Evolutionary conservation across 2,888 invertebrate genomes (phyloP).

Genomic region (Calameuta pallipes): DNA sequence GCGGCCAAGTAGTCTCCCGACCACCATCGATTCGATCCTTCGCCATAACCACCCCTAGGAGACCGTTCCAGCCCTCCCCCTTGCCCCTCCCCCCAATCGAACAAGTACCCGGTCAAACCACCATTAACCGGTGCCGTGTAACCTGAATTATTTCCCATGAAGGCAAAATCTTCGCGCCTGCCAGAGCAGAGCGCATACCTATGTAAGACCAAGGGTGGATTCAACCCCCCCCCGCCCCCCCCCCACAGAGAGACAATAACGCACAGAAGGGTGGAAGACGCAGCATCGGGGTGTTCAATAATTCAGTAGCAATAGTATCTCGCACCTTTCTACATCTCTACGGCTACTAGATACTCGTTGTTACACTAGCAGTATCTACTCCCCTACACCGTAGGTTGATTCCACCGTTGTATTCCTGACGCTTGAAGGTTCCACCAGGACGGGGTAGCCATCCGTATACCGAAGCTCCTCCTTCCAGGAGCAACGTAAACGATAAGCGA

Average conservation of each 20-base stretch:
- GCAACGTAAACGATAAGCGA: conserved; percentile 45
- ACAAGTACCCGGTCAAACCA: conserved; percentile 37
- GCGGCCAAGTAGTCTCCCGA: conserved; percentile 17
- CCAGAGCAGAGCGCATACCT: no score
- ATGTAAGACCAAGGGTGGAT: no score
- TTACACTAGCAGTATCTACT: no score
- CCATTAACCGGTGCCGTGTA: conserved; percentile 42
- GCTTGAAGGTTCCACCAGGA: conserved; percentile 23
- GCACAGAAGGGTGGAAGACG: conserved; percentile 14
- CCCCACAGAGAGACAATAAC: conserved; percentile 37
- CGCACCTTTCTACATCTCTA: conserved; percentile 4
- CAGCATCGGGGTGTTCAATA: conserved; percentile 54
- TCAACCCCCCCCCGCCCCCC: background rate
- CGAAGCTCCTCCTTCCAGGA: background rate
- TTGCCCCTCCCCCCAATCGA: background rate
- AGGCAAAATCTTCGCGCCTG: no score
- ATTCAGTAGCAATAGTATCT: conserved; percentile 47
- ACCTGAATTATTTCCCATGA: conserved; percentile 38
- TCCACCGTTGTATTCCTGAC: conserved; percentile 21
- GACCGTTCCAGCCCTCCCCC: background rate
- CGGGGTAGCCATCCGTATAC: conserved; percentile 26
- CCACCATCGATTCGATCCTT: conserved; percentile 12
- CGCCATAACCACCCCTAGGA: background rate
- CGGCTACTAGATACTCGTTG: conserved; percentile 14
- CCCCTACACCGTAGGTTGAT: no score